Base-by-base conservation (phyloP, 2,113 vertebrate genomes). In the Chaenogobius annularis region DNA sequence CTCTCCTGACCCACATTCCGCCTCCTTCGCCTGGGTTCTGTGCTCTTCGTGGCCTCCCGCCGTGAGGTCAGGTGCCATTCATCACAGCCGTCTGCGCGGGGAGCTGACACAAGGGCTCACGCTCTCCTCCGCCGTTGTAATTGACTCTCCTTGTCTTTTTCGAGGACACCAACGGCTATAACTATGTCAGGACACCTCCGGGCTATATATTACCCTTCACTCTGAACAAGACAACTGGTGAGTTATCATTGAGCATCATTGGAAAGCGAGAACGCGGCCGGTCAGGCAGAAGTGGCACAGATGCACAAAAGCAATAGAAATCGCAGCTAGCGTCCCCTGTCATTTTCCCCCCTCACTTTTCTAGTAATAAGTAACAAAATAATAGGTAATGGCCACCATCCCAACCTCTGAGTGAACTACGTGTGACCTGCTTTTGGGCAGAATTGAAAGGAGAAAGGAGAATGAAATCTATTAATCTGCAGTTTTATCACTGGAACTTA, bases 101-200 rank as follows among this genome's bases (percentile, higher is more conserved):
- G 91, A 93, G 93, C 89, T 94, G 92, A 93, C 94, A 95, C 91
- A 89, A 84, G 88, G 90, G 85, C 87, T 81, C 89, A 80, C 90
- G 84, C 91, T 91, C 80, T 72, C 79, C 80, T 84, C 92, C 79
- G 85, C 90, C 89, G 83, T 90, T 78, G 91, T 93, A 95, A 95
- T 93, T 93, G 94, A 96, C 91, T 93, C 95, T 92, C 91, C 94
- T 95, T 95, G 93, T 97, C 94, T 96, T 89, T 58, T 93, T 95
- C 90, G 90, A 92, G 93, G 94, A 94, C 91, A 93, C 90, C 66
- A 86, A 91, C 93, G 93, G 91, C 93, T 95, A 94, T 94, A 95
- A 94, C 94, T 95, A 94, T 95, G 94, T 96, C 94, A 95, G 92
- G 93, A 93, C 91, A 92, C 91, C 91, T 94, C 91, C 81, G 76